Base-by-base conservation (phyloP, 2,888 invertebrate genomes). In the Neria commutata region DNA sequence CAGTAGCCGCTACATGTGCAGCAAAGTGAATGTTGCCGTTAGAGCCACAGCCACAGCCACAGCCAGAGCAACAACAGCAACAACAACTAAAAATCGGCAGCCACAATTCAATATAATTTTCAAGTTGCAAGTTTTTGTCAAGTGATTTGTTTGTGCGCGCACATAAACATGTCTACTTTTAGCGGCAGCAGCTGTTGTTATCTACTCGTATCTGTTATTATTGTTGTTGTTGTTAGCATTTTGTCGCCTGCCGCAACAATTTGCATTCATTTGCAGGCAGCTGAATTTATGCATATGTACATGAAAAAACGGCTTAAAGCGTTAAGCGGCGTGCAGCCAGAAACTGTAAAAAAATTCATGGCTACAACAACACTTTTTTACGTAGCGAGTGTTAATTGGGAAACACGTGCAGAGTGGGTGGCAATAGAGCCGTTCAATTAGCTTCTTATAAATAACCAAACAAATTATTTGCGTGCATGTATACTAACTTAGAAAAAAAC, bases 1-100 rank as follows among this genome's bases (percentile, higher is more conserved):
- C n/a, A n/a, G n/a, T n/a, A n/a, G n/a, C n/a, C n/a, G n/a, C n/a
- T n/a, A n/a, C n/a, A n/a, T n/a, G n/a, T n/a, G n/a, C n/a, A n/a
- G n/a, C n/a, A n/a, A n/a, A n/a, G n/a, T n/a, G n/a, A n/a, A n/a
- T n/a, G n/a, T n/a, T n/a, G n/a, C n/a, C n/a, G n/a, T n/a, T n/a
- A n/a, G n/a, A n/a, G n/a, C n/a, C n/a, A 57, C 48, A 56, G 47
- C 42, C 55, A 33, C 54, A 49, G 24, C 55, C 56, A 45, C 57
- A 59, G 56, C 55, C 40, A 50, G n/a, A 47, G 52, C 49, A 52
- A 54, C 25, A 52, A 25, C 19, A 42, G 14, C 42, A 21, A 14
- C 42, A 42, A 14, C 42, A 42, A 17, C 6, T 21, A 42, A 19
- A 42, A 17, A 19, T 17, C 37, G 4, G n/a, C 37, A 37, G 29